A percentile compares a stretch with the other conserved stretches of the same genome.
Evolutionary conservation across 1,140 invertebrate species (phyloP).

Genomic region (Drosophila repletoides): DNA sequence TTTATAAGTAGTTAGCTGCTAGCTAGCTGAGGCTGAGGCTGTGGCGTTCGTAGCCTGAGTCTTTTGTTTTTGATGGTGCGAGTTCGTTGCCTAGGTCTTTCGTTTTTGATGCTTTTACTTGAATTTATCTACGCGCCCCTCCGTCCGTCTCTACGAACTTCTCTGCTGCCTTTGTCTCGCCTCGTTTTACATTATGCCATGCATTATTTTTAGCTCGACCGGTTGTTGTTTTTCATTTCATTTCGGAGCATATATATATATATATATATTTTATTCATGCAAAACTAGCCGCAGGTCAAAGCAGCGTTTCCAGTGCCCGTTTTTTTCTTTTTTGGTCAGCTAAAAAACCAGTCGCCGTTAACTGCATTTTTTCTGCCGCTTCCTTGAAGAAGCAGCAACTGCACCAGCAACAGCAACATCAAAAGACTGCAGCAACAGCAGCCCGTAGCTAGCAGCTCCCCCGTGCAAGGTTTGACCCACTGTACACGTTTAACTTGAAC

Average conservation of each 20-base stretch:
- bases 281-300: slow-evolving; percentile 65
- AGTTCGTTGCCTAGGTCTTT: slow-evolving; percentile 41
- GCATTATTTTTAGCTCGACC: slow-evolving; percentile 60
- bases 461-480: slow-evolving; percentile 68
- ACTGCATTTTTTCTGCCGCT: slow-evolving; percentile 58
- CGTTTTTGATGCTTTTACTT: slow-evolving; percentile 42
- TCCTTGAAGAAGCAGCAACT: slow-evolving; percentile 61
- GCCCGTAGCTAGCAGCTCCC: slow-evolving; percentile 21
- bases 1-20: slow-evolving; percentile 23
- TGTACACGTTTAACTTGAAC: slow-evolving; percentile 80
- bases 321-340: slow-evolving; percentile 28
- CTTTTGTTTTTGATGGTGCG: slow-evolving; percentile 19
- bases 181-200: slow-evolving; percentile 7
- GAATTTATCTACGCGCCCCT: background rate
- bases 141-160: background rate
- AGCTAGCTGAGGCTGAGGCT: no score
- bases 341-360: slow-evolving; percentile 73
- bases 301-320: slow-evolving; percentile 43
- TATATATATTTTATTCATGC: slow-evolving; percentile 18
- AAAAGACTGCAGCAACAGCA: slow-evolving; percentile 5
- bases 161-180: background rate
- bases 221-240: slow-evolving; percentile 49
- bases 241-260: slow-evolving; percentile 1
- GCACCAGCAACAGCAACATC: background rate
- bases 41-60: slow-evolving; percentile 60